These are phyloP conservation scores for Enteromius afrohamiltoni DNA, from an alignment of 2,797 vertebrate species.

Conservation along the genomic window DNA sequence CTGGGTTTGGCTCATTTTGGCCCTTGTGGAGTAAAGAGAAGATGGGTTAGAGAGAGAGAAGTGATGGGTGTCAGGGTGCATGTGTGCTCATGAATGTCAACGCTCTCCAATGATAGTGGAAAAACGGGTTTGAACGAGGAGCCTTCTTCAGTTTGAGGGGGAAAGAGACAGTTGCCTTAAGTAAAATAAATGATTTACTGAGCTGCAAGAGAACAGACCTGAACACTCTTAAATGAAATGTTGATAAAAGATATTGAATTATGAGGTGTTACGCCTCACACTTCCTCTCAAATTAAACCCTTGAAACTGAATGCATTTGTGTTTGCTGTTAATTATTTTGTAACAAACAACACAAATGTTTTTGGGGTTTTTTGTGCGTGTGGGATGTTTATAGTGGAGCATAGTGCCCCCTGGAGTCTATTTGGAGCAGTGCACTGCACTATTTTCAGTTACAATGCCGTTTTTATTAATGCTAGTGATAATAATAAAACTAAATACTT, in stretches of 20 bases:
- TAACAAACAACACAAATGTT: neutral
- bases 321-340: conserved; percentile 17
- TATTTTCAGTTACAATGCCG: neutral
- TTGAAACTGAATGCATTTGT: conserved; percentile 16
- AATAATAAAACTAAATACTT: neutral
- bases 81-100: conserved; percentile 19
- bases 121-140: conserved; percentile 69
- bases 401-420: conserved; percentile 37
- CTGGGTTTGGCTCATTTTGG: neutral
- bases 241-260: neutral
- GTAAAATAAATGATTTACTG: conserved; percentile 19
- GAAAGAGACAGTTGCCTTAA: neutral
- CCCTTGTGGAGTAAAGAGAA: neutral
- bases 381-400: conserved; percentile 9
- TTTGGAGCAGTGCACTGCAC: neutral
- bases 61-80: neutral
- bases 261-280: neutral
- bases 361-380: neutral
- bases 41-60: neutral
- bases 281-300: conserved; percentile 20
- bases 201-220: neutral
- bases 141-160: conserved; percentile 4
- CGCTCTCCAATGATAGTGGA: conserved; percentile 62
- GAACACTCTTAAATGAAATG: neutral
- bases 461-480: neutral